Evolutionary conservation across 2,888 invertebrate genomes (phyloP).

Genomic region (Cynaeus angustus): DNA sequence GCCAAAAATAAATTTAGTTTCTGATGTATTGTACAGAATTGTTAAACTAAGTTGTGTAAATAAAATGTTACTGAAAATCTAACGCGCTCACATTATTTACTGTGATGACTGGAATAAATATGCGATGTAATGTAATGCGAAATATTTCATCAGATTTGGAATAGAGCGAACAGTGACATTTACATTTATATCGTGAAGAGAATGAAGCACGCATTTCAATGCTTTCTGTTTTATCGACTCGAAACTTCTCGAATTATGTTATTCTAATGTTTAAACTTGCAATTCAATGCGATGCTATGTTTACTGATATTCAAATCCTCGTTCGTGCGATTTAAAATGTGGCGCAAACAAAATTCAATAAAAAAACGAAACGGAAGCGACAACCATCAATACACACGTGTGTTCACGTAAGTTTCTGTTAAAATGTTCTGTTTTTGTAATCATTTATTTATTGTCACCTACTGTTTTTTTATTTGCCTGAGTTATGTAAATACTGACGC

Average conservation of each 20-base stretch:
- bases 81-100: not conserved
- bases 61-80: conserved; percentile 20
- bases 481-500: not conserved
- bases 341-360: too few species aligned
- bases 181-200: conserved; percentile 3
- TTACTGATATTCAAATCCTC: too few species aligned
- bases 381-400: conserved; percentile 45
- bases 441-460: not conserved
- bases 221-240: too few species aligned
- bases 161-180: not conserved
- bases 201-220: too few species aligned
- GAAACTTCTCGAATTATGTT: too few species aligned
- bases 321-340: too few species aligned
- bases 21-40: conserved; percentile 14
- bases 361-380: conserved; percentile 1
- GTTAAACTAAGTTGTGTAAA: conserved; percentile 16
- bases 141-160: not conserved
- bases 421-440: not conserved
- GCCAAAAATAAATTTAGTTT: conserved; percentile 29
- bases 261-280: too few species aligned
- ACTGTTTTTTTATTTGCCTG: conserved; percentile 11
- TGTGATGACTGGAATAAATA: not conserved
- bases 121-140: not conserved
- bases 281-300: too few species aligned
- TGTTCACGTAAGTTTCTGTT: conserved; percentile 9